Percentiles rank a stretch among this genome's conserved stretches.
Evolutionary conservation across 2,113 vertebrate species (phyloP).

Genomic region (Hydropotes inermis): DNA sequence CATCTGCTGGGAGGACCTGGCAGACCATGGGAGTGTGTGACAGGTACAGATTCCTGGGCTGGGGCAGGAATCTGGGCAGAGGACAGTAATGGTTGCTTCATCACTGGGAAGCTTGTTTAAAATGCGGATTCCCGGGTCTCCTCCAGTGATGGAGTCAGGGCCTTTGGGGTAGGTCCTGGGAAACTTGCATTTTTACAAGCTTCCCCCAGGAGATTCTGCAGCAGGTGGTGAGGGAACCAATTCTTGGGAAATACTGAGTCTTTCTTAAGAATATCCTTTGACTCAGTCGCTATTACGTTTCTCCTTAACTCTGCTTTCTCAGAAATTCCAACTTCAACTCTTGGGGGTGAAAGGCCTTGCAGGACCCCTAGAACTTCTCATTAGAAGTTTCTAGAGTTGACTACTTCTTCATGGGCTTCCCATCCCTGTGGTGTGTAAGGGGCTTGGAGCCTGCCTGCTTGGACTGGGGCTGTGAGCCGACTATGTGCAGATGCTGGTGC

Average conservation of each 20-base stretch:
- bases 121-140: neutral
- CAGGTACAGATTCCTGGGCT: neutral
- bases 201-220: neutral
- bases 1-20: neutral
- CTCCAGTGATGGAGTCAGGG: neutral
- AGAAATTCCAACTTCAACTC: neutral
- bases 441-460: neutral
- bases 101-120: neutral
- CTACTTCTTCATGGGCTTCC: neutral
- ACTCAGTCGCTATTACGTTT: neutral
- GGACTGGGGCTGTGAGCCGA: fast-evolving
- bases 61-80: neutral
- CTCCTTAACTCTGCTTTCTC: neutral
- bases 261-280: neutral
- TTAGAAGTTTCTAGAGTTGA: neutral
- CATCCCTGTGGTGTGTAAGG: neutral
- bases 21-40: neutral
- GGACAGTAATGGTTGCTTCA: neutral
- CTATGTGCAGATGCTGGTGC: neutral
- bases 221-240: neutral
- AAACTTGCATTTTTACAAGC: neutral
- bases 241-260: neutral
- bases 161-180: neutral
- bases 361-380: neutral
- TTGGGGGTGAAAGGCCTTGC: neutral